Evolutionary conservation across 2,113 vertebrate species (phyloP).

Genomic region (Chauna torquata): DNA sequence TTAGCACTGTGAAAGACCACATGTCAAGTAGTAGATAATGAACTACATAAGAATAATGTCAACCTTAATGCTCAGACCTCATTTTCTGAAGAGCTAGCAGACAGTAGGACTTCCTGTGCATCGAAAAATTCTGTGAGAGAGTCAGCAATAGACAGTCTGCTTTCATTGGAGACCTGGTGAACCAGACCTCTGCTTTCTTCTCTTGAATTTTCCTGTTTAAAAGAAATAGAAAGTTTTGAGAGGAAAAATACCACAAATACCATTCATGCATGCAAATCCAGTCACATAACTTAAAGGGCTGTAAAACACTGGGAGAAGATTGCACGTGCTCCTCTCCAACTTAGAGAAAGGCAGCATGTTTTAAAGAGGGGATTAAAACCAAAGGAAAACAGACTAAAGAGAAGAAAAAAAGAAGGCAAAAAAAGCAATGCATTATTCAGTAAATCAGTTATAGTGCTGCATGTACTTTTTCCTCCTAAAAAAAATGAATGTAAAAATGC

Average conservation of each 20-base stretch:
- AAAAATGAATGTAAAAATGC: not conserved
- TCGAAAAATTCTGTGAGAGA: conserved; percentile 97
- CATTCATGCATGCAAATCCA: not conserved
- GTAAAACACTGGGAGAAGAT: not conserved
- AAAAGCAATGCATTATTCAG: not conserved
- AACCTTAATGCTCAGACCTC: conserved; percentile 81
- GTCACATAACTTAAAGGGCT: not conserved
- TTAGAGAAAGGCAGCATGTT: not conserved
- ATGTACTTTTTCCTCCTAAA: not conserved
- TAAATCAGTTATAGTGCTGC: not conserved
- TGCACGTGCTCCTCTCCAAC: not conserved
- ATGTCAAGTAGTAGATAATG: not conserved
- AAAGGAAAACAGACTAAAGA: not conserved
- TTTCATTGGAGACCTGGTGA: conserved; percentile 94
- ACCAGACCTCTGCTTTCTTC: conserved; percentile 84
- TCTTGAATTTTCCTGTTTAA: conserved; percentile 81
- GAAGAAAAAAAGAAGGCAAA: not conserved
- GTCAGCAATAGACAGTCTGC: conserved; percentile 90
- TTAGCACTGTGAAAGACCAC: not conserved
- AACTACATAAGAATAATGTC: not conserved
- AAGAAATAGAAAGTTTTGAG: conserved; percentile 38
- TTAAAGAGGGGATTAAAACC: not conserved
- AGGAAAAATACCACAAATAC: not conserved
- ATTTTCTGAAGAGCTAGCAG: conserved; percentile 97
- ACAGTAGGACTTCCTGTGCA: conserved; percentile 93